Evolutionary conservation across 92 coral and sea anemone genomes (phyloP).

Genomic region (Parazoanthus atlanticus): DNA sequence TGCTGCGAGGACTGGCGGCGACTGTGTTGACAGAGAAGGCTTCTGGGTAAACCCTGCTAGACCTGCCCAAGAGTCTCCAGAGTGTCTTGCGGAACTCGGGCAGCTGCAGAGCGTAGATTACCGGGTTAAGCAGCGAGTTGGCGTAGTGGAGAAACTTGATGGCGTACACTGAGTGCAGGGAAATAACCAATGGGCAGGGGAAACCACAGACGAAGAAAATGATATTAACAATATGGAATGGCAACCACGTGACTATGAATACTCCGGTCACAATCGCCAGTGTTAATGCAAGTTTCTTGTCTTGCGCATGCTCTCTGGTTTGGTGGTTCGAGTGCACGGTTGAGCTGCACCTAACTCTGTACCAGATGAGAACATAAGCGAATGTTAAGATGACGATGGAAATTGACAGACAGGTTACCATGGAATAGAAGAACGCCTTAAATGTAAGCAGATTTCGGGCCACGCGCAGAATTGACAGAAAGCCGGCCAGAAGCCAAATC

Average conservation of each 20-base stretch:
- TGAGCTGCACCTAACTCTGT: constrained; percentile 42
- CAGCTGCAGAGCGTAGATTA: constrained; percentile 54
- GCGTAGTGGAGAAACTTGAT: constrained; percentile 66
- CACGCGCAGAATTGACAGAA: constrained; percentile 36
- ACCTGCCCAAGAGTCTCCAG: constrained; percentile 33
- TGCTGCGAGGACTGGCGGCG: background rate
- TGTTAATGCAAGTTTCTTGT: constrained; percentile 51
- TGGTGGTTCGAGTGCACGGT: constrained; percentile 35
- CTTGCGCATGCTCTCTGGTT: constrained; percentile 49
- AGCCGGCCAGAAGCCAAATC: constrained; percentile 47
- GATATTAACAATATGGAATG: constrained; percentile 58
- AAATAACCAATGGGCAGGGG: constrained; percentile 17
- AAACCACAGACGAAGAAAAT: constrained; percentile 42
- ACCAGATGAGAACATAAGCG: constrained; percentile 60
- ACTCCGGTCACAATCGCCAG: constrained; percentile 60
- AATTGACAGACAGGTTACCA: constrained; percentile 52
- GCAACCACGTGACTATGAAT: constrained; percentile 60
- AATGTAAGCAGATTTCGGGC: constrained; percentile 28
- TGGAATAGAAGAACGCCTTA: constrained; percentile 47
- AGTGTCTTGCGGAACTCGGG: constrained; percentile 66
- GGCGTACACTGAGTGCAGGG: constrained; percentile 24
- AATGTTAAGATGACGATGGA: constrained; percentile 48
- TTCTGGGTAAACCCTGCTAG: constrained; percentile 21
- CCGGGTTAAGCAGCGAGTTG: constrained; percentile 58
- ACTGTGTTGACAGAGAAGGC: constrained; percentile 10